Evolutionary conservation across 2,113 vertebrate species (phyloP), one percentile per base, ranked within the genome.

Genomic region (Scomber scombrus): DNA sequence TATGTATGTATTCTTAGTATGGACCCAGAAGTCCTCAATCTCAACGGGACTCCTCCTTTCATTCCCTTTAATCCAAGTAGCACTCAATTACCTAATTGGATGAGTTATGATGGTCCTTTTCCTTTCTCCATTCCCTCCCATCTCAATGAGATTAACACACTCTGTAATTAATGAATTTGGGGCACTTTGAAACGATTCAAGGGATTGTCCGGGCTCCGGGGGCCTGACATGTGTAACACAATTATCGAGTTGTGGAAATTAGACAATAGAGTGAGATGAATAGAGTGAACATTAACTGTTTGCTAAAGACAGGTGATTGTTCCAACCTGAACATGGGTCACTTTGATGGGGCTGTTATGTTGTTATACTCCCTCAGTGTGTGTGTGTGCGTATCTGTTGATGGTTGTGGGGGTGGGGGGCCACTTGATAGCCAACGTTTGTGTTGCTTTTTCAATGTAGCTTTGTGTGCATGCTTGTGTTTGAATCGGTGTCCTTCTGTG

Each of bases 81-180:
- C 82, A 90, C 85, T 93, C 91, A 91, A 92, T 93, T 91, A 93
- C 85, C 80, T 93, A 94, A 93, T 93, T 94, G 90, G 90, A 93
- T 89, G 88, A 91, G 78, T 94, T 92, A 92, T 89, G 90, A 90
- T 80, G 74, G 77, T 80, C 78, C 72, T 90, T 88, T 84, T 57
- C 72, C 86, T 76, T 82, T 88, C 78, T 78, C 57, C 52, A 75
- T 68, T 85, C 85, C 76, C 87, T 86, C 79, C 86, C 85, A 77
- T 90, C 88, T 91, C 87, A 91, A 87, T 93, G 87, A 92, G 93
- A 93, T 93, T 93, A 92, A 81, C 86, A 86, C 87, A 78, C 80
- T 71, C 75, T 88, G 89, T 91, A 90, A 92, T 88, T 91, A 92
- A 91, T 90, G 89, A 92, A 92, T 93, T 91, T 88, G 85, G 84